Base-by-base conservation (phyloP, 2,113 vertebrate genomes). In the Dicaeum eximium region DNA sequence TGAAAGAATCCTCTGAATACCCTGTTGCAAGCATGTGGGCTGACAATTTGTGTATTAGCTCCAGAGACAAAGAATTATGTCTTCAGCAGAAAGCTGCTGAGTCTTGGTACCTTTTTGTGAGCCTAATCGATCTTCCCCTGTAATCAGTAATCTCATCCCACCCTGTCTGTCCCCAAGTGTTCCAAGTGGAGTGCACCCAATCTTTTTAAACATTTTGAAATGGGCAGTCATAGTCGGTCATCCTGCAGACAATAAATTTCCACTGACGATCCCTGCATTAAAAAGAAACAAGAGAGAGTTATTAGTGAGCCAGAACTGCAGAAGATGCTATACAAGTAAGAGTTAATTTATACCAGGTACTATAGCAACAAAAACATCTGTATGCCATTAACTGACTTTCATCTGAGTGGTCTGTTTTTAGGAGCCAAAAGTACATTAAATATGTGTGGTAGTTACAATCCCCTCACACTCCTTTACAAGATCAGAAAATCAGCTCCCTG, bases 181-280 rank as follows among this genome's bases (percentile, higher is more conserved):
- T 91, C 38, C 54, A 62, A 15, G 33, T 33, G 37, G 40, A 58
- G 20, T n/a, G 9, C 16, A 38, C 33, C 47, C 10, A 16, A 50
- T 61, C 15, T 33, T 72, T 95, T 95, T 99, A 99, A 79, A 98
- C 97, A 74, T 98, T 99, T 73, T 98, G 97, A 97, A 99, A 99
- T 73, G 98, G 97, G 94, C 99, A 99, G 96, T 99, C 98, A 87
- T 98, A 99, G 47, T 99, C 98, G 57, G 99, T 99, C 99, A 99
- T 99, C 92, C 98, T 98, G 98, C 99, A 99, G 97, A 99, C 96
- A 89, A 99, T 98, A 97, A 99, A 99, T 97, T 99, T 99, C 99
- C 99, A 99, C 90, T 99, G 99, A 47, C 99, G 99, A 97, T 99
- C 99, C 97, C 99, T 99, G 98, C 57, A 88, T 96, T 91, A 96